Percentiles rank a stretch among this genome's conserved stretches.
Evolutionary conservation across 1,140 invertebrate species (phyloP).

Genomic region (Zaprionus vittiger): DNA sequence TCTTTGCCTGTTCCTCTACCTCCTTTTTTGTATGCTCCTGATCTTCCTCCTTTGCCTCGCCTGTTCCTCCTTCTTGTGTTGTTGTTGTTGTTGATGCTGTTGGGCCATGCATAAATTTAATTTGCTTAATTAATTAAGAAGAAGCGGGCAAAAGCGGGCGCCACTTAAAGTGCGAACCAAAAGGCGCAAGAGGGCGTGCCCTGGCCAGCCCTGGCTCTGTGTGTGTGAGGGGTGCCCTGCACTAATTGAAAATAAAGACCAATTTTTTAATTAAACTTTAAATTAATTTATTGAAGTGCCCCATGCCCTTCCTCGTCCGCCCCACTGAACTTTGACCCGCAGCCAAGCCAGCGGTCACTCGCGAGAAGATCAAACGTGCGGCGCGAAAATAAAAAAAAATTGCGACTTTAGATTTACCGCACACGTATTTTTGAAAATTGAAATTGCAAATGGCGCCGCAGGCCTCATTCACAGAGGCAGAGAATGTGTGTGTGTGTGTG

Average conservation of each 20-base stretch:
- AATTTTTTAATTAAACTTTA: conserved; percentile 82
- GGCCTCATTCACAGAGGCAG: neutral
- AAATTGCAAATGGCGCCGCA: conserved; percentile 45
- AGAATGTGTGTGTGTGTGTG: neutral
- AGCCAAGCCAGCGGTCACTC: conserved; percentile 53
- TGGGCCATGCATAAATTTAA: conserved; percentile 75
- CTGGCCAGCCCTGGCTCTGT: neutral
- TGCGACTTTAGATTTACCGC: conserved; percentile 7
- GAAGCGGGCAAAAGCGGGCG: conserved; percentile 44
- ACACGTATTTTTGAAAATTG: conserved; percentile 16
- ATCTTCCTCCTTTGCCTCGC: neutral
- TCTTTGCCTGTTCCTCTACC: neutral
- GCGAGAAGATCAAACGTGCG: conserved; percentile 46
- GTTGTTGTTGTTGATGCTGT: conserved; percentile 43
- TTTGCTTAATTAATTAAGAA: conserved; percentile 82
- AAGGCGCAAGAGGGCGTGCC: neutral
- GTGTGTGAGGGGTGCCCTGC: conserved; percentile 14
- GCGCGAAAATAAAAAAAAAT: conserved; percentile 12
- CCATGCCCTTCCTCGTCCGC: neutral
- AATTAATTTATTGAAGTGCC: conserved; percentile 82
- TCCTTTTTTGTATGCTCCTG: neutral
- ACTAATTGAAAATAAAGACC: conserved; percentile 80
- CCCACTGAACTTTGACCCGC: conserved; percentile 63
- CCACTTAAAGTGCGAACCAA: conserved; percentile 28
- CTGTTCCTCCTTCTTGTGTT: neutral